Conservation (phyloP, 2,888 invertebrate genomes). For the Andrena bicolor region DNA sequence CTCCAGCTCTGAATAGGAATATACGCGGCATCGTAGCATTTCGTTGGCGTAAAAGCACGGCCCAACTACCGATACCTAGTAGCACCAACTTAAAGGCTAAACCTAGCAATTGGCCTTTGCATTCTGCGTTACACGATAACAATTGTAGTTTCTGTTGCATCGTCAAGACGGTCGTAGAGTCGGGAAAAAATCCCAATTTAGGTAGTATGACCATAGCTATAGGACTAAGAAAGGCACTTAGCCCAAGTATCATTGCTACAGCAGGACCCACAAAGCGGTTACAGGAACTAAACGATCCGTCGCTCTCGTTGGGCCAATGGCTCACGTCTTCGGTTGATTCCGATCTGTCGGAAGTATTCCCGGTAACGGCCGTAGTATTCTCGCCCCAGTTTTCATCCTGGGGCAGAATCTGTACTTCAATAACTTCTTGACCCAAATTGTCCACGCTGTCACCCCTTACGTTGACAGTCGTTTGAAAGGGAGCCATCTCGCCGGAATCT, state of each 20-base stretch:
- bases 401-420: conserved; percentile 97
- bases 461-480: conserved; percentile 94
- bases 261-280: conserved; percentile 94
- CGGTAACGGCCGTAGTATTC: conserved; percentile 98
- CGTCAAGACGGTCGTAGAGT: conserved; percentile 88
- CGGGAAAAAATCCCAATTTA: conserved; percentile 94
- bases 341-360: conserved; percentile 98
- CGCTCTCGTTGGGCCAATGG: conserved; percentile 91
- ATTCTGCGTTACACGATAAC: conserved; percentile 95
- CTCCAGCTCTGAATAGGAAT: conserved; percentile 95
- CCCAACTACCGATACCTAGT: conserved; percentile 96
- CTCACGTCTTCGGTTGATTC: conserved; percentile 96
- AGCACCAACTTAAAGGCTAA: conserved; percentile 96
- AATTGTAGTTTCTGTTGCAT: conserved; percentile 90
- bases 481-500: conserved; percentile 90
- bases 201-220: conserved; percentile 98
- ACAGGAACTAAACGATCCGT: conserved; percentile 90
- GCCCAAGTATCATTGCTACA: conserved; percentile 91
- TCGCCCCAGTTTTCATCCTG: conserved; percentile 99
- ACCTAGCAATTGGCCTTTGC: conserved; percentile 96
- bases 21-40: conserved; percentile 96
- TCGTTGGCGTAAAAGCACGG: conserved; percentile 94
- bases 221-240: conserved; percentile 95
- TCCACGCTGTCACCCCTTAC: conserved; percentile 89
- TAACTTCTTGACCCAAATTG: conserved; percentile 95